Base-by-base conservation (phyloP, 2,888 invertebrate species). In the Papilio protenor region DNA sequence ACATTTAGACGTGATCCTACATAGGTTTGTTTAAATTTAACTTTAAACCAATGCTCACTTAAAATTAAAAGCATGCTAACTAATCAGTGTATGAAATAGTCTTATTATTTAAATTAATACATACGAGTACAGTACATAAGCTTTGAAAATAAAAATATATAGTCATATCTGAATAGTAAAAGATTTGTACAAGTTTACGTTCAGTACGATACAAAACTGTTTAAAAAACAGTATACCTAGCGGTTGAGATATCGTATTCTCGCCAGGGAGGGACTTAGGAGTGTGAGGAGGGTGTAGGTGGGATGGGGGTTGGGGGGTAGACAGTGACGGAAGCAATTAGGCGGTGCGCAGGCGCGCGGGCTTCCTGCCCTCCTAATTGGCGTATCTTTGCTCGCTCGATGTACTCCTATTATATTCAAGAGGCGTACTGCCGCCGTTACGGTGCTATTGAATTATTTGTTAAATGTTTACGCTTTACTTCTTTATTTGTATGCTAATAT, bases 361-460 rank as follows among this genome's bases (percentile, higher is more conserved):
- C 88, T 91, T 92, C 92, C 92, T 90, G 89, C 85, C 83, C 83
- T 77, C 57, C 87, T 93, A 93, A 94, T 93, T 93, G 94, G 89
- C 92, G 92, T 92, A 93, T 93, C 93, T 90, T 86, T 88, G 87
- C 86, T 87, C 86, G 88, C 86, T 89, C 89, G 88, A 85, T 90
- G 89, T 91, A 88, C 89, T 86, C 85, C 88, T 81, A 86, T 91
- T 91, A 92, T 92, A 92, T 93, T 92, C 91, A 91, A 88, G 87
- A 84, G 84, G 84, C 85, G 85, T 86, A 57, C 57, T 57, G 86
- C 77, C 55, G 73, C 69, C 71, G 70, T 75, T 27, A 59, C 57
- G 71, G 57, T 45, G 55, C 71, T 75, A 78, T 78, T 78, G 72
- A 75, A 75, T 78, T 78, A 77, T 77, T 77, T 77, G 77, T 69